Evolutionary conservation across 2,113 vertebrate species (phyloP), one percentile per base, ranked within the genome.

Genomic region (Hemichromis elongatus): DNA sequence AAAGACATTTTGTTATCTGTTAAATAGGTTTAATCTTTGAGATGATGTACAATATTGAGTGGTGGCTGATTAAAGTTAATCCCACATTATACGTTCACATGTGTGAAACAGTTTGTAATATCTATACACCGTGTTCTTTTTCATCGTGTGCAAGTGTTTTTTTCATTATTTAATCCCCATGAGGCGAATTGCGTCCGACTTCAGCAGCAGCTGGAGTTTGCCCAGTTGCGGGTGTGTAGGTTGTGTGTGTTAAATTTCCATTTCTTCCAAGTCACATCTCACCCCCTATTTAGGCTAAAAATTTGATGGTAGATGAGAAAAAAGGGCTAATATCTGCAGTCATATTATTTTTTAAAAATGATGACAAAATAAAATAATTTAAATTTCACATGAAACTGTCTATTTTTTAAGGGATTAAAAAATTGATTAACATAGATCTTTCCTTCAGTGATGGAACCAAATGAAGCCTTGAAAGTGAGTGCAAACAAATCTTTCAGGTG

Each of bases 1-100:
- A 18, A 57, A 84, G 84, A 84, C 86, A 84, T 85, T 89, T 82
- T 19, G 5, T 77, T 81, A 78, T 86, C 59, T 79, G 75, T 86
- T 85, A 77, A 24, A 80, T 80, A 8, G 19, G 61, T 88, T 61
- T 54, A 21, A 81, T 59, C 30, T 2, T 13, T 21, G 33, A 24
- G 47, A 55, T 28, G 4, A 53, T 21, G 47, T 30, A 0, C 19
- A 5, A 63, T 30, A 7, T 9, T 24, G 79, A 82, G 56, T 18
- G n/a, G 21, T 9, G 24, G 26, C 53, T 53, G 30, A 83, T 75
- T 30, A 52, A 52, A 30, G 30, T 30, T 0, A 75, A 75, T 52
- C 1, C 45, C 70, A 52, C 26, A 19, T 75, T 28, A 73, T 73
- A 24, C 18, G 19, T n/a, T 75, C 7, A 73, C 68, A 50, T 3